A percentile compares a stretch with the other conserved stretches of the same genome.
Conservation (phyloP, 2,113 vertebrate genomes). For the Nycticryphes semicollaris region DNA sequence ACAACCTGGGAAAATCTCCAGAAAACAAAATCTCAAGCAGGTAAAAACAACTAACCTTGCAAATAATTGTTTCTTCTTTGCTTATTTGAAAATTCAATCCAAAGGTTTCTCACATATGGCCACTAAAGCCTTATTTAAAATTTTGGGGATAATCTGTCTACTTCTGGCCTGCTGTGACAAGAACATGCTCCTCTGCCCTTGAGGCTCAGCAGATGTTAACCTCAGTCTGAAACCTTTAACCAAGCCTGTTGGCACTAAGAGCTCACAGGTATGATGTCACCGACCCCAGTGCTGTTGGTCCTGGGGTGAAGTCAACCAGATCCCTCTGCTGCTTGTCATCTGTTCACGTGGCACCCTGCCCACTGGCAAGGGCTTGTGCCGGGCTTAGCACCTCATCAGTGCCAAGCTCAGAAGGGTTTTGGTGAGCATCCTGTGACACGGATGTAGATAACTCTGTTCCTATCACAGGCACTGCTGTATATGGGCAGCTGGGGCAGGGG, state of each 20-base stretch:
- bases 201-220: background rate
- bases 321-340: background rate
- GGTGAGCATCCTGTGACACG: background rate
- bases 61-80: background rate
- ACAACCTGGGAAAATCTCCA: background rate
- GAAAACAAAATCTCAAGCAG: background rate
- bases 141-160: background rate
- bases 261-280: background rate
- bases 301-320: background rate
- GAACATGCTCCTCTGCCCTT: background rate
- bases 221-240: background rate
- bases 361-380: background rate
- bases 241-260: background rate
- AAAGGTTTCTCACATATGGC: background rate
- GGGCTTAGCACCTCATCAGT: background rate
- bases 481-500: rapidly evolving
- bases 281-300: background rate
- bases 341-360: constrained; percentile 2
- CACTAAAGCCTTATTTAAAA: background rate
- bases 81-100: background rate
- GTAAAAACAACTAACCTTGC: background rate
- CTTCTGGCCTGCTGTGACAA: background rate
- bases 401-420: background rate
- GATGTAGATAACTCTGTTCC: rapidly evolving
- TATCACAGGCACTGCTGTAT: rapidly evolving